Evolutionary conservation across 2,113 vertebrate genomes (phyloP), one percentile per base, ranked within the genome.

Genomic region (Struthidea cinerea): DNA sequence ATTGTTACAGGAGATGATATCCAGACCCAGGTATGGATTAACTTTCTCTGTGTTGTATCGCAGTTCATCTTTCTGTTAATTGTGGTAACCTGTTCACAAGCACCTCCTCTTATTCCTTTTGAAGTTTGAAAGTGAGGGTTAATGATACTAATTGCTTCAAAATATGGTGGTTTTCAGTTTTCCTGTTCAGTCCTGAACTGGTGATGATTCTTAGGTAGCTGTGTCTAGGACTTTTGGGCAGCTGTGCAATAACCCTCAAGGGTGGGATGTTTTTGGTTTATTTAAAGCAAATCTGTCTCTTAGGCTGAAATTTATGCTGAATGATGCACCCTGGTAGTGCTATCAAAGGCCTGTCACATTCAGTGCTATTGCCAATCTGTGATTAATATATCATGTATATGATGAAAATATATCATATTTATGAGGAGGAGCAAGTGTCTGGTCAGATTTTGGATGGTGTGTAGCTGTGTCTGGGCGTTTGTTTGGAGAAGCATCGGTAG

Each of bases 1-100:
- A 99, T 99, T 1, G 99, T 99, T 70, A 99, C 99, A 78, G 99
- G 99, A 84, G 99, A 99, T 96, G 99, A 99, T 96, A 97, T 99
- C 80, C 99, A 99, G 98, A 99, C 99, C 89, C 99, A 99, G 98
- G 99, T 99, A 97, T 67, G 96, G 50, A 81, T 79, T 61, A 46
- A 26, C 15, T 84, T 95, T 33, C 11, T 94, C 42, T 63, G 6
- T 47, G 7, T 50, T 70, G 46, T 52, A 37, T 22, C 76, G 32
- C 44, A 37, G 24, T 74, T 86, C 22, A 28, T 87, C 33, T 81
- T 89, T 73, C 41, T 77, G 27, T 71, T 55, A 46, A 6, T 53
- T 87, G 27, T 52, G 49, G 11, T 64, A 84, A 56, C 30, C 15
- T 76, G 10, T 69, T 55, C 21, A 61, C 30, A 73, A 15, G 16